These are phyloP conservation scores for Cotesia vestalis DNA, from an alignment of 1,140 invertebrate genomes.

Conservation along the genomic window DNA sequence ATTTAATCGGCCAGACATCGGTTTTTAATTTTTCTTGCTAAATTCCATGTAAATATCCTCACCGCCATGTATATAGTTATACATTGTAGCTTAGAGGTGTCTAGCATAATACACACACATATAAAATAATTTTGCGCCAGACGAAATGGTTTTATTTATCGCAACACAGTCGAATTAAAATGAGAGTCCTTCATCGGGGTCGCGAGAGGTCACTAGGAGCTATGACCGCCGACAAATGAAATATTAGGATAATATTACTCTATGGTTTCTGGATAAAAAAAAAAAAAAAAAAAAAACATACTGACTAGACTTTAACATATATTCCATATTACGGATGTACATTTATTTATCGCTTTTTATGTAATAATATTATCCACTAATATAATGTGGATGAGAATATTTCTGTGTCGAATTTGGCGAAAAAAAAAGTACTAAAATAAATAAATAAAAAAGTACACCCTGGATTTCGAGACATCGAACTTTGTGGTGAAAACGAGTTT, in stretches of 20 bases:
- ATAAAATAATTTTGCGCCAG: neutral
- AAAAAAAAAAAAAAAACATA: too few species aligned
- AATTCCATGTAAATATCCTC: slow-evolving; percentile 5
- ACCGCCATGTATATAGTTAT: neutral
- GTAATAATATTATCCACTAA: neutral
- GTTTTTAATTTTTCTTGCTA: slow-evolving; percentile 18
- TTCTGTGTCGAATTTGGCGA: too few species aligned
- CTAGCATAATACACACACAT: neutral
- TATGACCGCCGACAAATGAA: slow-evolving; percentile 23
- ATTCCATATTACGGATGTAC: neutral
- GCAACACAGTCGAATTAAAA: slow-evolving; percentile 12
- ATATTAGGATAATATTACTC: slow-evolving; percentile 31
- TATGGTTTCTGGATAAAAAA: neutral
- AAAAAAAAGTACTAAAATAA: neutral
- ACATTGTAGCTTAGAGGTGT: too few species aligned
- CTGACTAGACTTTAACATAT: neutral
- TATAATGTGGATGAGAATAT: neutral
- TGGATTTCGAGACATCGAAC: slow-evolving; percentile 13
- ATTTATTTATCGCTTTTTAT: neutral
- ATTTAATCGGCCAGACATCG: slow-evolving; percentile 24
- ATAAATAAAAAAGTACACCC: slow-evolving; percentile 29
- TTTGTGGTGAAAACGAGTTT: slow-evolving; percentile 39
- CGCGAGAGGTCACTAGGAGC: slow-evolving; percentile 27
- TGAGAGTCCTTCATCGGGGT: slow-evolving; percentile 19
- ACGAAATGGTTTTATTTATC: slow-evolving; percentile 1